Evolutionary conservation across 2,888 invertebrate genomes (phyloP).

Genomic region (Chloromyia formosa): DNA sequence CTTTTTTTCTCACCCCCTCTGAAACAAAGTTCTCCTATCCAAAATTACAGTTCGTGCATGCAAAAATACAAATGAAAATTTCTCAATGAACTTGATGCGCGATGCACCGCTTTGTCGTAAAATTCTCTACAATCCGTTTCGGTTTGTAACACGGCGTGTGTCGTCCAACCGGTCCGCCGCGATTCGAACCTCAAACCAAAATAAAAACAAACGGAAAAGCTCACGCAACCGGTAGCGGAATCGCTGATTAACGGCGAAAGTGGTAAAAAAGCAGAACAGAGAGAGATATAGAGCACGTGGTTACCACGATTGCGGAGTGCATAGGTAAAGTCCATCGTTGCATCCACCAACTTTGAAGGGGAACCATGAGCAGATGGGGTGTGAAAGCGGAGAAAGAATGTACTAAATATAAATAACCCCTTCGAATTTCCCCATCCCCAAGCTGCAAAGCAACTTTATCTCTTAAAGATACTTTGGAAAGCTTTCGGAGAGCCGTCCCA

Average conservation of each 20-base stretch:
- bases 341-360: too few species aligned
- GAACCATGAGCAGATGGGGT: too few species aligned
- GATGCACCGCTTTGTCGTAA: constrained; percentile 23
- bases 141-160: background rate
- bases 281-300: constrained; percentile 43
- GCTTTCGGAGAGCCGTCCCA: too few species aligned
- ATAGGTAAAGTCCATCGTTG: background rate
- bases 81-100: constrained; percentile 29
- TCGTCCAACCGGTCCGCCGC: constrained; percentile 38
- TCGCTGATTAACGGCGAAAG: constrained; percentile 44
- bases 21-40: background rate
- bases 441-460: too few species aligned
- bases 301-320: background rate
- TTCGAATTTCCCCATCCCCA: too few species aligned
- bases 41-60: constrained; percentile 2
- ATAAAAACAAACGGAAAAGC: constrained; percentile 41
- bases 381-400: constrained; percentile 1
- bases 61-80: background rate
- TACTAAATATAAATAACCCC: constrained; percentile 6
- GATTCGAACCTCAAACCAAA: constrained; percentile 37
- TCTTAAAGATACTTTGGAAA: too few species aligned
- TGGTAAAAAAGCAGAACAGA: constrained; percentile 33
- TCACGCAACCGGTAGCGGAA: constrained; percentile 33
- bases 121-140: constrained; percentile 15
- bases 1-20: background rate